Evolutionary conservation across 2,797 vertebrate species (phyloP), one percentile per base, ranked within the genome.

Genomic region (Rhinella marina): DNA sequence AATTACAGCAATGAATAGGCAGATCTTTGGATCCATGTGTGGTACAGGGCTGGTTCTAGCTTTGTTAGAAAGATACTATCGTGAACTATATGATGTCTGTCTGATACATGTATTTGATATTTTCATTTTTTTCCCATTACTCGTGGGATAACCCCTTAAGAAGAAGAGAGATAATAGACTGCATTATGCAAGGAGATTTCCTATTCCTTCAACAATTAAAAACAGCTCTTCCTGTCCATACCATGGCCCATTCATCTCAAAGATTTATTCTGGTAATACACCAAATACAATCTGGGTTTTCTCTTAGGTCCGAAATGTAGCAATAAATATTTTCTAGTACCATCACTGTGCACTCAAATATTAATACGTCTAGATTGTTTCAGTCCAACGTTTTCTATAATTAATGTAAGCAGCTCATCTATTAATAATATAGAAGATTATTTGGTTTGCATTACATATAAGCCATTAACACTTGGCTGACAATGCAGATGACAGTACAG

Each of bases 361-460:
- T 89, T 89, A 79, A 89, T 86, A 78, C 61, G 52, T n/a, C 2
- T 79, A 84, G 88, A 87, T 78, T 80, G 52, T 80, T 87, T 83
- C 88, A 41, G 75, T 84, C 73, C 81, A 86, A 29, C 62, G 3
- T 84, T 70, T 87, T 89, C 56, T 84, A 86, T 89, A 79, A 84
- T 86, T 82, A 79, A 89, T 86, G 80, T 12, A 59, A 75, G 78
- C 41, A 76, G 79, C 81, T 89, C 61, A 72, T 79, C 72, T 72
- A 83, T 86, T 68, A 83, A 86, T 82, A 83, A 89, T 86, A 80
- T 25, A 66, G 59, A n/a, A 76, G 59, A 86, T 82, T 62, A 29
- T 59, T 85, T 85, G n/a, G 80, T 73, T 81, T 86, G 61, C 68
- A 16, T 68, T 70, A 23, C 29, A 27, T 48, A 75, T 54, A 17